Base-by-base conservation (phyloP, 2,113 vertebrate genomes). In the Choloepus hoffmanni region DNA sequence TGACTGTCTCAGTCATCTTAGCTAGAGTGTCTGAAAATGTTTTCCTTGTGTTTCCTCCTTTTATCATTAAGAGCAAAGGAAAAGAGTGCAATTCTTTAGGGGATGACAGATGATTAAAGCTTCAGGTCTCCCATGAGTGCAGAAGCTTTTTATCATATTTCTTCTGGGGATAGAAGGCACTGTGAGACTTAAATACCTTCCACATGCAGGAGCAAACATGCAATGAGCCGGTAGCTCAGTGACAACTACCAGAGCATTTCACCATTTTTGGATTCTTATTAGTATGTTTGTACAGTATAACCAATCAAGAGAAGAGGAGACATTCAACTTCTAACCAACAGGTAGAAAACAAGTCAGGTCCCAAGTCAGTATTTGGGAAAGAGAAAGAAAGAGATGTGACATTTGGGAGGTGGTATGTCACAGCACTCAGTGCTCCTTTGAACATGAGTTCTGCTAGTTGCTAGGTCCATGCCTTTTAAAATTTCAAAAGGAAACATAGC, bases 111-210 rank as follows among this genome's bases (percentile, higher is more conserved):
- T 96, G 28, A 10, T 45, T 18, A 53, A 19, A 14, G 16, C 14
- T 33, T 62, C 45, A 36, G 15, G 67, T 84, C 77, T 94, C 96
- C 58, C 6, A 0, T 70, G 86, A 73, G 9, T 48, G 26, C 40
- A 76, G 28, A 65, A 89, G 4, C 2, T 53, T 76, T 85, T 93
- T 78, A 55, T 84, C 86, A 43, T 48, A 36, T 79, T 79, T 79
- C 50, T 65, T 62, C 63, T 72, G 95, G 63, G 88, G 60, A 81
- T 48, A 30, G 16, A 23, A 3, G 63, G 33, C 36, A 86, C 23
- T 92, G 77, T 92, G 48, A 84, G 24, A 92, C 14, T 67, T 95
- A 95, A 91, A 92, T 73, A 40, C 6, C 2, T 58, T 70, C 45
- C 24, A 7, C 7, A 76, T 24, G 18, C 4, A 76, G 68, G 36